Conservation (phyloP, 2,888 invertebrate genomes). For the Autographa gamma region DNA sequence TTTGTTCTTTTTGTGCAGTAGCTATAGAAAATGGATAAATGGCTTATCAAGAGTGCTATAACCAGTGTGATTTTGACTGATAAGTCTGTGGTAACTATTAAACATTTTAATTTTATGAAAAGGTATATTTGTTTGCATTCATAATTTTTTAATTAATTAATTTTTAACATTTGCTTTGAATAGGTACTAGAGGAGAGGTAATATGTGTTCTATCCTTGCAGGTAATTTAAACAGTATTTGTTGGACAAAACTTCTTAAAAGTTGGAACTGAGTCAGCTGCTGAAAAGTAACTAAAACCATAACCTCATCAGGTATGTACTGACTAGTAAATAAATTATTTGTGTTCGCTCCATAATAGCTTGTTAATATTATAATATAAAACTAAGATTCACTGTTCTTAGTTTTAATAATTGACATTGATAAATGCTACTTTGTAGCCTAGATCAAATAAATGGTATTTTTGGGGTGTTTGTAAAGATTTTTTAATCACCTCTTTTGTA, state of each 20-base stretch:
- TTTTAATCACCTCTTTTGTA: too few species aligned
- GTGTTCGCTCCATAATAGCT: too few species aligned
- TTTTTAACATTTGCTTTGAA: slow-evolving; percentile 7
- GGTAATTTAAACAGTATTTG: neutral
- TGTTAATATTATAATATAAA: too few species aligned
- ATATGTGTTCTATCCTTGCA: slow-evolving; percentile 25
- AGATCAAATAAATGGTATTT: too few species aligned
- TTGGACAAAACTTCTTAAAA: neutral
- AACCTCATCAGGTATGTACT: neutral
- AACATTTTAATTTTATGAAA: slow-evolving; percentile 37
- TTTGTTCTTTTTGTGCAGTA: slow-evolving; percentile 68
- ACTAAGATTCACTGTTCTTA: too few species aligned
- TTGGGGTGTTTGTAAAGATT: neutral
- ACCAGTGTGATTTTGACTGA: slow-evolving; percentile 64
- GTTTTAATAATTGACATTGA: too few species aligned
- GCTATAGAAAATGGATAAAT: slow-evolving; percentile 64
- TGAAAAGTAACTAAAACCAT: neutral
- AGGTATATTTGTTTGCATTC: slow-evolving; percentile 21
- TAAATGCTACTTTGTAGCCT: too few species aligned
- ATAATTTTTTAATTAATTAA: slow-evolving; percentile 20
- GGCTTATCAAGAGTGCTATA: slow-evolving; percentile 71
- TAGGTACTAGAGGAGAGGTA: neutral
- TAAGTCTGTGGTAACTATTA: slow-evolving; percentile 62
- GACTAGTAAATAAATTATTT: neutral
- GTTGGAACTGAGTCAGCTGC: neutral